Conservation (phyloP, 2,113 vertebrate genomes). For the Rhinoptilus africanus region DNA sequence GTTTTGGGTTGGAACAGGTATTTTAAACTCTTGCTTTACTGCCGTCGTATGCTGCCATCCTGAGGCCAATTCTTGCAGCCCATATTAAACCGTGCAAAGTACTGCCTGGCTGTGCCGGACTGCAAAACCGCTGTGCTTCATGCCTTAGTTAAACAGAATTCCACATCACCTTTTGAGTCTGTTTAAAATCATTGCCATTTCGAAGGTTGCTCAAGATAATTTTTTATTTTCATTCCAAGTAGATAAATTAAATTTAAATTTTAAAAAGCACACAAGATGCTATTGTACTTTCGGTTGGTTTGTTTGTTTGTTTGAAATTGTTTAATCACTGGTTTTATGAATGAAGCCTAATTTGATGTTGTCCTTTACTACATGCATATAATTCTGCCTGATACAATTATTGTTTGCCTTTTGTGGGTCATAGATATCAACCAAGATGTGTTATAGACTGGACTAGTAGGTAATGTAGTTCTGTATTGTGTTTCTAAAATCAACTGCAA, state of each 20-base stretch:
- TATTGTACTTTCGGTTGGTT: neutral
- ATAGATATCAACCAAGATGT: neutral
- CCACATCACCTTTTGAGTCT: neutral
- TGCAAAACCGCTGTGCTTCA: accelerated
- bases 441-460: neutral
- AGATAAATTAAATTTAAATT: neutral
- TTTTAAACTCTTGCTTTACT: neutral
- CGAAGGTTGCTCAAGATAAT: neutral
- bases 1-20: neutral
- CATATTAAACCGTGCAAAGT: neutral
- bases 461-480: neutral
- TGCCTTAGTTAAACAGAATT: neutral
- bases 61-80: slow-evolving; percentile 33
- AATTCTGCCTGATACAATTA: neutral
- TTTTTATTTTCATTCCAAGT: neutral
- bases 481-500: neutral
- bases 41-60: slow-evolving; percentile 64
- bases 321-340: neutral
- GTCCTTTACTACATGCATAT: neutral
- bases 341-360: neutral
- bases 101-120: accelerated
- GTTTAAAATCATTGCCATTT: neutral
- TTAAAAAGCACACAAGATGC: neutral
- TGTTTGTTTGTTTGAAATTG: neutral
- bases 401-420: neutral